A percentile compares a stretch with the other conserved stretches of the same genome.
Evolutionary conservation across 2,888 invertebrate genomes (phyloP).

Genomic region (Beris morrisii): DNA sequence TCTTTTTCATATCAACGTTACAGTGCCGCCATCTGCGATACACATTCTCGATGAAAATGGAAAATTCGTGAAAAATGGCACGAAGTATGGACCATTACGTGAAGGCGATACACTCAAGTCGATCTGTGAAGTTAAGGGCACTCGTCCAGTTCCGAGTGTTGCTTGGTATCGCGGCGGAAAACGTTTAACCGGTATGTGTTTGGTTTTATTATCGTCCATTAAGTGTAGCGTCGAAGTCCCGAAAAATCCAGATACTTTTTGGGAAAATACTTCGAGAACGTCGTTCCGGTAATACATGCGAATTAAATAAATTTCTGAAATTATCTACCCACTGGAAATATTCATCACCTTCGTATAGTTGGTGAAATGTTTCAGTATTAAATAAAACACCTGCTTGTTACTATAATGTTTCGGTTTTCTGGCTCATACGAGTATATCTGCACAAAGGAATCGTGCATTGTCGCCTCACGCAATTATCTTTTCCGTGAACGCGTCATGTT

Average conservation of each 20-base stretch:
- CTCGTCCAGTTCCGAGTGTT: slow-evolving; percentile 82
- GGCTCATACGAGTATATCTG: neutral
- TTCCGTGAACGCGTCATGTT: slow-evolving; percentile 1
- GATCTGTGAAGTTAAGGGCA: slow-evolving; percentile 66
- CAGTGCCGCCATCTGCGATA: slow-evolving; percentile 81
- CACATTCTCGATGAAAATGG: slow-evolving; percentile 69
- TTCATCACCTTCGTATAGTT: too few species aligned
- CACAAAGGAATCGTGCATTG: slow-evolving; percentile 12
- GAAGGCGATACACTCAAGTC: slow-evolving; percentile 53
- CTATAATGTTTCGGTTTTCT: slow-evolving; percentile 10
- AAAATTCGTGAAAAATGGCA: slow-evolving; percentile 62
- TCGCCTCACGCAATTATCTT: slow-evolving; percentile 19
- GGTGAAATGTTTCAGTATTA: neutral
- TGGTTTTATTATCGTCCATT: neutral
- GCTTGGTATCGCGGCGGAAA: slow-evolving; percentile 81
- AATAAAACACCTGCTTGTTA: slow-evolving; percentile 23
- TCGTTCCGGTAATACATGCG: too few species aligned
- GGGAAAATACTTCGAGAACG: too few species aligned
- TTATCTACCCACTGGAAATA: too few species aligned
- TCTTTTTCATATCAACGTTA: slow-evolving; percentile 44
- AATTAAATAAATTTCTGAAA: too few species aligned
- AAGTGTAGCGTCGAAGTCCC: too few species aligned
- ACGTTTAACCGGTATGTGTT: slow-evolving; percentile 61
- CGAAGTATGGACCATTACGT: slow-evolving; percentile 54
- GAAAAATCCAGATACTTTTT: too few species aligned